Base-by-base conservation (phyloP, 2,113 vertebrate genomes). In the Sapajus apella region DNA sequence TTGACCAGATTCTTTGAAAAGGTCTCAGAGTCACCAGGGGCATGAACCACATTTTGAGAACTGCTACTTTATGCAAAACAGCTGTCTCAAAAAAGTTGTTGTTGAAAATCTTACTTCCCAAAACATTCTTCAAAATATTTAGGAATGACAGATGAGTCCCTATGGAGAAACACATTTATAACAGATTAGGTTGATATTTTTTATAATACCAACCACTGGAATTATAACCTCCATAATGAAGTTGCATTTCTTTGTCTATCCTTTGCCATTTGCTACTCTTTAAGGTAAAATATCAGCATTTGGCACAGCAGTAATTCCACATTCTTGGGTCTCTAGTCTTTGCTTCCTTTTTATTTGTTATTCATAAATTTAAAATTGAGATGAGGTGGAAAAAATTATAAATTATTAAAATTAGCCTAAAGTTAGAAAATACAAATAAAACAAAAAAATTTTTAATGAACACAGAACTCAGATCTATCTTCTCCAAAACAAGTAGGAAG, bases 111-210 rank as follows among this genome's bases (percentile, higher is more conserved):
- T 81, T 58, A 45, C 68, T 92, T 84, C 2, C 40, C 8, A 80
- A 16, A 80, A 76, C 16, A 94, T 37, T 35, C 47, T 80, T 72
- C 68, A 95, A 97, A 82, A 75, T 76, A 56, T 18, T 75, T 94
- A 80, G 52, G 40, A 68, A 80, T 4, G 27, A 81, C 0, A 40
- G n/a, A 80, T 43, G 7, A 45, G 88, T 64, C 14, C 37, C 8
- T 43, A 35, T 72, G 45, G 37, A 92, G 79, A 93, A 96, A 80
- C 1, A 32, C n/a, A 73, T 32, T 92, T 85, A 43, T n/a, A 76
- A 68, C 13, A 27, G 68, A 96, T 37, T 64, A 81, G 35, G 45
- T 6, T 91, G 17, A 80, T 90, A 86, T 76, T 85, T 70, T 81
- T 66, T 95, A 17, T 61, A 37, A 82, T 32, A 72, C 32, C 45